A percentile compares a stretch with the other conserved stretches of the same genome.
These are phyloP conservation scores for Loriculus beryllinus DNA, from an alignment of 2,797 vertebrate species.

Conservation along the genomic window DNA sequence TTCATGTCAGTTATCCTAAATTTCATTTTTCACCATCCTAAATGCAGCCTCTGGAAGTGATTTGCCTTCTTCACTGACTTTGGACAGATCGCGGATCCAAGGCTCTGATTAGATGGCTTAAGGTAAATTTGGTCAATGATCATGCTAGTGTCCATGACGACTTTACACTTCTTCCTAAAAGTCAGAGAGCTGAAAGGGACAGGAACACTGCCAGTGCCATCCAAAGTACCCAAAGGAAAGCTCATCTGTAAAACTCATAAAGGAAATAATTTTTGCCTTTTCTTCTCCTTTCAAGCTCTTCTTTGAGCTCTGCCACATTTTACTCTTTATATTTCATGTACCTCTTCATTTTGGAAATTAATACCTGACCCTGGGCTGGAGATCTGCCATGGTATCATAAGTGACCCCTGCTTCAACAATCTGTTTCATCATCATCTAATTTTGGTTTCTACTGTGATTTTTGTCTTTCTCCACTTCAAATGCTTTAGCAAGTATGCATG, in stretches of 20 bases:
- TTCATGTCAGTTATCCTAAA: not conserved
- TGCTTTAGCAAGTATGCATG: not conserved
- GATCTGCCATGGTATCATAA: not conserved
- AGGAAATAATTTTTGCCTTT: not conserved
- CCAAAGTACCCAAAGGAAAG: not conserved
- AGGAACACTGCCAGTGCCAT: not conserved
- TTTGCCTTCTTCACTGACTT: not conserved
- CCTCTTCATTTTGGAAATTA: not conserved
- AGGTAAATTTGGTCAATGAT: not conserved
- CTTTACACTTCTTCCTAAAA: not conserved
- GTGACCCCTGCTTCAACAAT: not conserved
- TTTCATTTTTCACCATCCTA: not conserved
- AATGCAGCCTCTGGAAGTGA: not conserved
- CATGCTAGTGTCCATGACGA: not conserved
- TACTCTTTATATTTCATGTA: not conserved
- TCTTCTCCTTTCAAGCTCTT: not conserved
- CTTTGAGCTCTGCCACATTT: not conserved
- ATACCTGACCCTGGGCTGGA: not conserved
- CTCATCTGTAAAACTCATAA: not conserved
- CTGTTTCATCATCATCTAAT: conserved; percentile 20
- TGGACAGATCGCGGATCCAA: not conserved
- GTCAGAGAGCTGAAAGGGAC: not conserved
- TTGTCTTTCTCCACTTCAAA: conserved; percentile 22
- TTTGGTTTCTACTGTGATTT: conserved; percentile 17
- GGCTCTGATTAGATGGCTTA: not conserved